Evolutionary conservation across 2,113 vertebrate species (phyloP).

Genomic region (Synodontis membranacea): DNA sequence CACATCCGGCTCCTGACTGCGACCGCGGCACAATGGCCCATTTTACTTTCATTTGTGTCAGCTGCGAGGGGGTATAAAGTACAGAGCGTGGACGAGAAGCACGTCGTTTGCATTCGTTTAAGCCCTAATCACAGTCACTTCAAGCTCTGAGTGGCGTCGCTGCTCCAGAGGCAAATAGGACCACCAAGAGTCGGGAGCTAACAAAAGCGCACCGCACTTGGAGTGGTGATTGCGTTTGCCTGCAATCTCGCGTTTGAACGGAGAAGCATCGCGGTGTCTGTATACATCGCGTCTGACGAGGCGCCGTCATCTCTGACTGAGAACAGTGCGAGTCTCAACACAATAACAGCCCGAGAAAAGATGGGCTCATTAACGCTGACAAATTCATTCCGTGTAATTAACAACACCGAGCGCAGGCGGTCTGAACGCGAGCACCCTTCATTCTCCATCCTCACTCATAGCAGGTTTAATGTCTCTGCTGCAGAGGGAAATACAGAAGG

Average conservation of each 20-base stretch:
- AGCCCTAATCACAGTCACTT: conserved; percentile 43
- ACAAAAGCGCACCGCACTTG: neutral
- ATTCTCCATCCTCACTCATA: conserved; percentile 28
- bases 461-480: conserved; percentile 24
- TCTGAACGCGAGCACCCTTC: conserved; percentile 55
- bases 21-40: conserved; percentile 41
- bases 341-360: conserved; percentile 48
- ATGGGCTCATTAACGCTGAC: conserved; percentile 53
- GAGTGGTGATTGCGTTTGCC: neutral
- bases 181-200: conserved; percentile 29
- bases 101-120: conserved; percentile 46
- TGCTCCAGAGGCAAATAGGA: conserved; percentile 35
- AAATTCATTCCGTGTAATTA: conserved; percentile 66
- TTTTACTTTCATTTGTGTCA: conserved; percentile 54
- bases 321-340: neutral
- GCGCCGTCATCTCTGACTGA: neutral
- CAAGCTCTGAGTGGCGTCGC: conserved; percentile 29
- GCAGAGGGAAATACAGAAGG: neutral
- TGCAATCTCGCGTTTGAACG: neutral
- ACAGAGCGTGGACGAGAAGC: conserved; percentile 28
- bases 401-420: conserved; percentile 49
- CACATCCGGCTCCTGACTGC: conserved; percentile 28
- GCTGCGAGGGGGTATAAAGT: conserved; percentile 14
- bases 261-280: neutral
- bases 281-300: conserved; percentile 3